Base-by-base conservation (phyloP, 2,113 vertebrate species). In the Hippolais icterina region DNA sequence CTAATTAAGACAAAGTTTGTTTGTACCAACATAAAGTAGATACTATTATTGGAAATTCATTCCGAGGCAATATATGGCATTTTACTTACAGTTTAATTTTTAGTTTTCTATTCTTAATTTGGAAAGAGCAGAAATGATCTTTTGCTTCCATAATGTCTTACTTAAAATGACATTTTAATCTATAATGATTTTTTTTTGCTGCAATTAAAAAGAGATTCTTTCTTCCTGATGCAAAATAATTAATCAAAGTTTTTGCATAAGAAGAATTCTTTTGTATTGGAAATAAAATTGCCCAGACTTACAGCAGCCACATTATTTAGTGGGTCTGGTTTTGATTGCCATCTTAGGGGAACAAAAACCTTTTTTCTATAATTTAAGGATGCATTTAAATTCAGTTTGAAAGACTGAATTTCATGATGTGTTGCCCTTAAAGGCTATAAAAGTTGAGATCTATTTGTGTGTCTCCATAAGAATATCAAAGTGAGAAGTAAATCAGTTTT, bases 1-100 rank as follows among this genome's bases (percentile, higher is more conserved):
- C 98, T 98, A 96, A 97, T 98, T 97, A 98, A 97, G 95, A 96
- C 87, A 93, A 87, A 96, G 95, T 96, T 97, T 97, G 92, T 97
- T 96, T 97, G 95, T 97, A 96, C 96, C 90, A 78, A 69, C 87
- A 87, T 90, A 94, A 97, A 97, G 93, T 96, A 96, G 95, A 89
- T 90, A 31, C 96, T 97, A 96, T 98, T 97, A 97, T 97, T 98
- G 97, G 97, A 97, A 97, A 94, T 89, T 92, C 85, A 64, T 90
- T 95, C 89, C 87, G 59, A 59, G 71, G 87, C 90, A 69, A 65
- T 93, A 89, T 90, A 91, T 96, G 96, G 94, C 93, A 97, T 98
- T 98, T 97, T 96, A 78, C 89, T 96, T 97, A 93, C 92, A 94
- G 94, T 95, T 98, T 83, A 93, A 96, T 96, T 96, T 96, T 84